Evolutionary conservation across 2,113 vertebrate species (phyloP).

Genomic region (Rhinoptilus africanus): DNA sequence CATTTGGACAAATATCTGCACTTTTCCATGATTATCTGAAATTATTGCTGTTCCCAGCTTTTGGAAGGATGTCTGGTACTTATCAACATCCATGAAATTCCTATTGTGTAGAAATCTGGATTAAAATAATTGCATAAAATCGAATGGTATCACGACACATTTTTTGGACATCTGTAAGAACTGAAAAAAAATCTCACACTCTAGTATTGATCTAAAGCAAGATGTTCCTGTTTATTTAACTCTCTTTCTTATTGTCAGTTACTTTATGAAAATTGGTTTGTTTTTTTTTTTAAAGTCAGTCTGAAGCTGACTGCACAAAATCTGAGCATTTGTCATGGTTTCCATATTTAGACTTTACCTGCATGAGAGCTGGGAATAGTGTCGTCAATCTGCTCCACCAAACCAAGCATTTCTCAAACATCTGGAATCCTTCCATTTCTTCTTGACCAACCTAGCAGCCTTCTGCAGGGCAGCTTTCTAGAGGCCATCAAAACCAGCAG

Average conservation of each 20-base stretch:
- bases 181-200: background rate
- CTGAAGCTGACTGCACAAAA: background rate
- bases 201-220: background rate
- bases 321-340: background rate
- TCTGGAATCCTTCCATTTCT: background rate
- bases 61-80: background rate
- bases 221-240: background rate
- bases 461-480: background rate
- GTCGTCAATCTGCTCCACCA: background rate
- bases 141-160: background rate
- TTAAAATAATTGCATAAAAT: background rate
- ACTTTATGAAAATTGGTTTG: background rate
- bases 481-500: background rate
- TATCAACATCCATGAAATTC: background rate
- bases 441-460: background rate
- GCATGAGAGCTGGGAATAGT: background rate
- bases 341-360: background rate
- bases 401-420: slow-evolving; percentile 36
- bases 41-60: background rate
- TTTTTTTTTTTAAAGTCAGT: background rate
- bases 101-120: background rate
- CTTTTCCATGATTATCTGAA: background rate
- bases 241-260: background rate
- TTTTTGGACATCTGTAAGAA: background rate
- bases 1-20: background rate